Evolutionary conservation across 1,140 invertebrate genomes (phyloP).

Genomic region (Scylla paramamosain): DNA sequence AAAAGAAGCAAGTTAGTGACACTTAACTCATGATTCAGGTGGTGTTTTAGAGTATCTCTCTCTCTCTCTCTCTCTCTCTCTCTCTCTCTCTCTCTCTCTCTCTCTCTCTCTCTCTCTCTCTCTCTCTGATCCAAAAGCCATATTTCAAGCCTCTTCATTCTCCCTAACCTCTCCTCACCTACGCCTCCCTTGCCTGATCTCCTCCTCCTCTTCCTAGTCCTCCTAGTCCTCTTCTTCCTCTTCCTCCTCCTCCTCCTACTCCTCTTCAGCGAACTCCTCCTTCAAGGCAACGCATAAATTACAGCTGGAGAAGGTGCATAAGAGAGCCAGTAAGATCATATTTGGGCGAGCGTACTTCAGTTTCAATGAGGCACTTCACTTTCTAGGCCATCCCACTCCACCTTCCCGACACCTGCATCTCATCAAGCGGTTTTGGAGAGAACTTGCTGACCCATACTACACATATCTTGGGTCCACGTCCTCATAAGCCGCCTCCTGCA

Average conservation of each 20-base stretch:
- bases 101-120: background rate
- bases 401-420: background rate
- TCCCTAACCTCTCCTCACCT: background rate
- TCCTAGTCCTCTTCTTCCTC: too few relatives aligned
- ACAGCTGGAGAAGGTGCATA: background rate
- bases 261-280: background rate
- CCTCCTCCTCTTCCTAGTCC: too few relatives aligned
- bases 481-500: too few relatives aligned
- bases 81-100: too few relatives aligned
- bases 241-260: background rate
- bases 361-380: conserved; percentile 11
- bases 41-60: too few relatives aligned
- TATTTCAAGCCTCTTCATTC: background rate
- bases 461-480: too few relatives aligned
- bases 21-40: too few relatives aligned
- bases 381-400: background rate
- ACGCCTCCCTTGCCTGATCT: background rate
- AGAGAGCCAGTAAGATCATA: background rate
- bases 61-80: conserved; percentile 8
- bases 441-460: too few relatives aligned
- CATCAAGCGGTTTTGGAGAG: background rate
- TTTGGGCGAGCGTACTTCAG: background rate
- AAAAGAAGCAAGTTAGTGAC: too few relatives aligned
- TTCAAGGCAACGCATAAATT: background rate
- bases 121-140: background rate